Base-by-base conservation (phyloP, 2,888 invertebrate genomes). In the Blastobasis lacticolella region DNA sequence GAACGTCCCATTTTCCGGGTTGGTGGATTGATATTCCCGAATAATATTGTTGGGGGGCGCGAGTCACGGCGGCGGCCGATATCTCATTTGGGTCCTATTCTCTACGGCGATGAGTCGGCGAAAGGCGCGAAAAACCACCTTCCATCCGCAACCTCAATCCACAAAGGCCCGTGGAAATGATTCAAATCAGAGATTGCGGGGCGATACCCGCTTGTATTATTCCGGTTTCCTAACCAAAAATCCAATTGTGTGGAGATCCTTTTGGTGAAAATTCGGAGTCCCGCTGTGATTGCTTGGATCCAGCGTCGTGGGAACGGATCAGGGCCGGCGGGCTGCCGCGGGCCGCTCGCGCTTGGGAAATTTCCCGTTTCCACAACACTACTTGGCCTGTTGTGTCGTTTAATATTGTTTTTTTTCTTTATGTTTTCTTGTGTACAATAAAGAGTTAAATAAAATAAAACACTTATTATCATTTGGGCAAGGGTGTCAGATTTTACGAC, bases 181-280 rank as follows among this genome's bases (percentile, higher is more conserved):
- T 88, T 87, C 84, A 84, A 87, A 86, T 85, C 86, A 76, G 81
- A 86, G 87, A 86, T 87, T 85, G 84, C 81, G 81, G 80, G 78
- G 82, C 80, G 80, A 85, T 84, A 84, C 79, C 84, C 84, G 80
- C 73, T 84, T 85, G 81, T 86, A 86, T 88, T 88, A 88, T 88
- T 88, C 87, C 87, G 83, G 83, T 82, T 83, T 85, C 73, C 78
- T 80, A 83, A 84, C 83, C 87, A 86, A 85, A 87, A 87, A 86
- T 88, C 88, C 88, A 86, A 88, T 88, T 88, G 88, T 87, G 74
- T 66, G 67, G 61, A 65, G 73, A 84, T 84, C 83, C 83, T 77
- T 82, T 83, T 81, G 71, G 78, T 67, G 78, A 78, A 79, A 81
- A 82, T 73, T 75, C 71, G 73, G 71, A 77, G 74, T 77, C 85